phyloP scores from a whole-genome alignment of 2,113 vertebrate genomes.

The Gymnobelideus leadbeateri region DNA sequence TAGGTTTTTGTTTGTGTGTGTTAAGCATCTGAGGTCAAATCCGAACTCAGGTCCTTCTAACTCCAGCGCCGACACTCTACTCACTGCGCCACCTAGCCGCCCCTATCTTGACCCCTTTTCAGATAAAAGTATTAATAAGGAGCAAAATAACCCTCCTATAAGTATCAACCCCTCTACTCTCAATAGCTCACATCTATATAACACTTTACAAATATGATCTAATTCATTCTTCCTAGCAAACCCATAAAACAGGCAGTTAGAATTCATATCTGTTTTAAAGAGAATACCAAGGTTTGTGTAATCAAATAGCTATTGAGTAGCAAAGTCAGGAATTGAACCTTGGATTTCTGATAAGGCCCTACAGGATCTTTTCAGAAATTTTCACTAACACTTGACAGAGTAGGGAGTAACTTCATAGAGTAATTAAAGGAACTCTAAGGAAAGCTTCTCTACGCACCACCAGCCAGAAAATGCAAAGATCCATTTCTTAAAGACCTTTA shows the following conservation, averaged over 20 bases:
- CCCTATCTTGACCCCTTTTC: slow-evolving; percentile 2
- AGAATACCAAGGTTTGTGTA: not conserved
- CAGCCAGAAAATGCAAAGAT: not conserved
- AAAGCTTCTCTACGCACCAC: not conserved
- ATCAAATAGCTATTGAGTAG: not conserved
- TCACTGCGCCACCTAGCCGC: too few species aligned
- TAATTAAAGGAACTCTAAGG: not conserved
- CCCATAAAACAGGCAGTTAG: not conserved
- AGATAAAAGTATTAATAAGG: not conserved
- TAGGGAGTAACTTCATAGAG: not conserved
- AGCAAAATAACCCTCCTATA: not conserved
- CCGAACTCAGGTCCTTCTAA: too few species aligned
- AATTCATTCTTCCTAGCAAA: not conserved
- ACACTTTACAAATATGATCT: not conserved
- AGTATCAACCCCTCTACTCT: not conserved
- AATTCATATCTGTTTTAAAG: not conserved
- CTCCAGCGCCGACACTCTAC: too few species aligned
- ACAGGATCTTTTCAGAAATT: not conserved
- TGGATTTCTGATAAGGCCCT: not conserved
- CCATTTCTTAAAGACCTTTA: slow-evolving; percentile 8
- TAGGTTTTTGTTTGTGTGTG: too few species aligned
- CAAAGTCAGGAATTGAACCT: not conserved
- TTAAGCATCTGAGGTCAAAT: too few species aligned
- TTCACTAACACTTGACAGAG: not conserved
- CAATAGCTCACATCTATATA: not conserved